phyloP scores from a whole-genome alignment of 2,113 vertebrate genomes.

The Etheostoma spectabile region DNA sequence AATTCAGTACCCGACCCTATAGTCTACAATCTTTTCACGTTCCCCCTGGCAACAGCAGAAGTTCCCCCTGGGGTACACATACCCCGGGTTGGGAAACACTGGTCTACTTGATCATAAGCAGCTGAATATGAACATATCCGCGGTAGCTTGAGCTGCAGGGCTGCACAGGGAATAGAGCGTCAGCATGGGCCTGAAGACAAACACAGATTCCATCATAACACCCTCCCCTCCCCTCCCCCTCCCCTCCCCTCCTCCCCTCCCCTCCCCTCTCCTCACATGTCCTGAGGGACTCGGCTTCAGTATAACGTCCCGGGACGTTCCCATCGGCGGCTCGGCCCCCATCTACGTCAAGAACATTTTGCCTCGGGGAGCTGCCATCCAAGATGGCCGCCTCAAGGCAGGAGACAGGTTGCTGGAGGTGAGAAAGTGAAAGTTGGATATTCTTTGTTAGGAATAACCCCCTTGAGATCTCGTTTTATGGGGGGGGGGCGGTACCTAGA shows the following conservation, averaged over 20 bases:
- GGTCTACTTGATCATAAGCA: background rate
- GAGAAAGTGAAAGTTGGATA: conserved; percentile 9
- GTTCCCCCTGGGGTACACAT: no score
- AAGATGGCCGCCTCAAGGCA: conserved; percentile 95
- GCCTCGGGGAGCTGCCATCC: conserved; percentile 94
- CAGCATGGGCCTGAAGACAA: background rate
- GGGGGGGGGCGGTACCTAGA: no score
- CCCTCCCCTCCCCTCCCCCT: background rate
- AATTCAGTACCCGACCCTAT: no score
- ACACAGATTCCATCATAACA: background rate
- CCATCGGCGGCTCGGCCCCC: conserved; percentile 94
- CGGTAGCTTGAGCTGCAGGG: background rate
- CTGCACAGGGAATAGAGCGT: background rate
- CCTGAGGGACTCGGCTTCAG: conserved; percentile 97
- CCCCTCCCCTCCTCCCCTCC: no score
- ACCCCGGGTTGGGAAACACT: no score
- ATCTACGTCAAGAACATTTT: conserved; percentile 99
- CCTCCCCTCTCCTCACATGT: no score
- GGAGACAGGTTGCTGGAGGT: conserved; percentile 95
- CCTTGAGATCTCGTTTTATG: no score
- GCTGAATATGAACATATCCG: background rate
- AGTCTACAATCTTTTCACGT: no score
- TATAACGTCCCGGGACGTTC: conserved; percentile 96
- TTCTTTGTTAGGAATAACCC: no score
- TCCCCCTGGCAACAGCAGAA: no score